A percentile compares a stretch with the other conserved stretches of the same genome.
Conservation (phyloP, 2,888 invertebrate genomes). For the Tenthredo distinguenda region DNA sequence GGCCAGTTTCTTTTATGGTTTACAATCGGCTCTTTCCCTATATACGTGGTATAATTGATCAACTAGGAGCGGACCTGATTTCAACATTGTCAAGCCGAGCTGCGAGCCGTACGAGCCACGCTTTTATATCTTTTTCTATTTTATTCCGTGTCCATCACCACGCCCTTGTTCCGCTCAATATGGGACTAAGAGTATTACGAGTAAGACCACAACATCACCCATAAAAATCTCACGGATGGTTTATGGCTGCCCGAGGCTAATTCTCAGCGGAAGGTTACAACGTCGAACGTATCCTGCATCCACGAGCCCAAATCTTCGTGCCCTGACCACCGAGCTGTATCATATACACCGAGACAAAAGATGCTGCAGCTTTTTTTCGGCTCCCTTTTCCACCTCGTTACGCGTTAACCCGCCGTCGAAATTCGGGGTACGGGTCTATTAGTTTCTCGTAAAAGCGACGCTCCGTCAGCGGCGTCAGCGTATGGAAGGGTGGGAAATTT, state of each 20-base stretch:
- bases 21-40: slow-evolving; percentile 9
- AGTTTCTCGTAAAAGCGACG: slow-evolving; percentile 60
- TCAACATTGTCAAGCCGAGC: slow-evolving; percentile 33
- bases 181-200: slow-evolving; percentile 47
- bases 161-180: slow-evolving; percentile 49
- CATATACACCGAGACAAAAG: not conserved
- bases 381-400: not conserved
- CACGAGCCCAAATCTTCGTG: not conserved
- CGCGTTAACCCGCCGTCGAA: slow-evolving; percentile 8
- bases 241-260: slow-evolving; percentile 42
- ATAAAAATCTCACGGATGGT: slow-evolving; percentile 44
- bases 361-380: not conserved
- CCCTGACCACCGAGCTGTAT: not conserved
- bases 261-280: slow-evolving; percentile 41
- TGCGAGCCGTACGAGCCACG: not conserved
- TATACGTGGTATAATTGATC: slow-evolving; percentile 43
- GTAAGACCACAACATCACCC: slow-evolving; percentile 43
- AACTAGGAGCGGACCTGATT: slow-evolving; percentile 35
- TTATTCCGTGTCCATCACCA: slow-evolving; percentile 49
- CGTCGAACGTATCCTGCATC: not conserved
- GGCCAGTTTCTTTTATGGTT: slow-evolving; percentile 24
- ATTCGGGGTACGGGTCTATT: slow-evolving; percentile 57
- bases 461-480: not conserved
- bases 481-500: not conserved
- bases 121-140: slow-evolving; percentile 32